Evolutionary conservation across 1,140 invertebrate genomes (phyloP).

Genomic region (Goniozus legneri): DNA sequence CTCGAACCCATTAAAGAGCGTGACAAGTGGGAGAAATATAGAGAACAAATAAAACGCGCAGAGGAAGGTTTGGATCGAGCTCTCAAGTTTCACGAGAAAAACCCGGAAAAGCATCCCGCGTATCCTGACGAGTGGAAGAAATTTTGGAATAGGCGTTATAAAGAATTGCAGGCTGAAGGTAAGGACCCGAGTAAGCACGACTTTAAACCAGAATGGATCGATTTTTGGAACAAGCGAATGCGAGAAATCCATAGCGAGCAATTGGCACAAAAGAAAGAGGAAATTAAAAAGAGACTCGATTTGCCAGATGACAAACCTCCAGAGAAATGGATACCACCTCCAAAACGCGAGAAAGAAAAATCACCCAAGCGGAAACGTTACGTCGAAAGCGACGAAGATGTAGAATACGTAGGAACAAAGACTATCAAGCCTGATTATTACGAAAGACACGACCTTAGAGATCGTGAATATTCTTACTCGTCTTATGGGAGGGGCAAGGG

Average conservation of each 20-base stretch:
- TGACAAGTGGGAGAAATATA: conserved; percentile 59
- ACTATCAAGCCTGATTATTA: conserved; percentile 35
- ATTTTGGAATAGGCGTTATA: conserved; percentile 78
- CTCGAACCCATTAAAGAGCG: conserved; percentile 45
- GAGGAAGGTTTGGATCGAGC: conserved; percentile 51
- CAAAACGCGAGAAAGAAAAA: conserved; percentile 7
- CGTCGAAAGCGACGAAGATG: conserved; percentile 47
- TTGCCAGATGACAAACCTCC: conserved; percentile 47
- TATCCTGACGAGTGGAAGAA: conserved; percentile 86
- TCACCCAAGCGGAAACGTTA: conserved; percentile 32
- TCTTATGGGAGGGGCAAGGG: conserved; percentile 34
- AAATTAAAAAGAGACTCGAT: conserved; percentile 56
- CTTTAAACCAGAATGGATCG: conserved; percentile 83
- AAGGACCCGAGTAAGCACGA: conserved; percentile 75
- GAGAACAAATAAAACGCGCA: conserved; percentile 53
- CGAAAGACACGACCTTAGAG: conserved; percentile 30
- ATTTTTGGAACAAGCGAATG: conserved; percentile 77
- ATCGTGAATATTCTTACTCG: conserved; percentile 35
- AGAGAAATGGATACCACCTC: conserved; percentile 23
- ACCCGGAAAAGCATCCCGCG: conserved; percentile 80
- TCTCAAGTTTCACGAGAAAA: conserved; percentile 71
- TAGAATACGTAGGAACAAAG: conserved; percentile 49
- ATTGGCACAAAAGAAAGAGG: conserved; percentile 57
- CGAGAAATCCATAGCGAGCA: conserved; percentile 71
- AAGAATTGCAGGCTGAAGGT: conserved; percentile 72